Conservation (phyloP, 1,140 invertebrate species). For the Parapsyche elsis region DNA sequence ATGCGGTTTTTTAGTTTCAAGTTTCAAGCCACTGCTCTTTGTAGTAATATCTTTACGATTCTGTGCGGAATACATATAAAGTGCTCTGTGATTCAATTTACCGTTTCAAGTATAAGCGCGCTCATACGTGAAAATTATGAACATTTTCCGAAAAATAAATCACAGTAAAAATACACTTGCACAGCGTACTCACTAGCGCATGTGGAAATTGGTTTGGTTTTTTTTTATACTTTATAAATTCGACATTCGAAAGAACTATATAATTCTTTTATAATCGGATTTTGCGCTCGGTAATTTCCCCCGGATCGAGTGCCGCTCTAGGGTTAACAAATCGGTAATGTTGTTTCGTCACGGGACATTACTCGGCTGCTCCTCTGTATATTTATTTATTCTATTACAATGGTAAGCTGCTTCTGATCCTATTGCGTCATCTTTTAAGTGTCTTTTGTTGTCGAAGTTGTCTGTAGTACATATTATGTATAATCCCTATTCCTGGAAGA, state of each 20-base stretch:
- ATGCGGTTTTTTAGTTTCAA: too few relatives aligned
- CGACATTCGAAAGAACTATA: neutral
- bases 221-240: neutral
- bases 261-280: conserved; percentile 19
- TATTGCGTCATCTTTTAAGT: neutral
- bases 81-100: neutral
- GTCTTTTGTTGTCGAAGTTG: too few relatives aligned
- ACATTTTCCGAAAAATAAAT: neutral
- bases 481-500: too few relatives aligned
- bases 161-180: neutral
- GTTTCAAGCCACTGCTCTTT: too few relatives aligned
- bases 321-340: conserved; percentile 8
- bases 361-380: conserved; percentile 15
- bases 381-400: conserved; percentile 15
- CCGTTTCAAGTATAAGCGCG: neutral
- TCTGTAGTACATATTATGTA: too few relatives aligned
- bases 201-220: too few relatives aligned
- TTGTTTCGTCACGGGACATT: conserved; percentile 18
- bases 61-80: too few relatives aligned
- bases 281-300: neutral
- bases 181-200: neutral
- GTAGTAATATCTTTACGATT: too few relatives aligned
- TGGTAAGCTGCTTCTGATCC: neutral
- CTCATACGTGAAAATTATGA: conserved; percentile 15
- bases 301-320: too few relatives aligned